Evolutionary conservation across 1,140 invertebrate genomes (phyloP).

Genomic region (Caenorhabditis brenneri): DNA sequence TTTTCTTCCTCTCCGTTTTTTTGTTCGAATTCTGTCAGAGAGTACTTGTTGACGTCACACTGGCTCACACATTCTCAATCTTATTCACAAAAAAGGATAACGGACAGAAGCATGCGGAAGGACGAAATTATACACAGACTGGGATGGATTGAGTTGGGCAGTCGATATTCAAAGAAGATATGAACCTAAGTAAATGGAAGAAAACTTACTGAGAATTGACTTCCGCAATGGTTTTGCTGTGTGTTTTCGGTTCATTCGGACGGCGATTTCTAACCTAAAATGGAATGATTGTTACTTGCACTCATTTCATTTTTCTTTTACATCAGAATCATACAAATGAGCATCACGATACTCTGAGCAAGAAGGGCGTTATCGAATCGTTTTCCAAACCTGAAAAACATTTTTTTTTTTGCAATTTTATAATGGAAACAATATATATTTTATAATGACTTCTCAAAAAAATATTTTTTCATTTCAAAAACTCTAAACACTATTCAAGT

Average conservation of each 20-base stretch:
- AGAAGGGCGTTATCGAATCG: conserved; percentile 91
- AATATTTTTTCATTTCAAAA: no score
- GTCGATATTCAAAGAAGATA: conserved; percentile 70
- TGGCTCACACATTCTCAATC: conserved; percentile 22
- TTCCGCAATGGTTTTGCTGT: conserved; percentile 62
- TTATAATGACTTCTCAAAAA: no score
- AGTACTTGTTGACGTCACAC: conserved; percentile 12
- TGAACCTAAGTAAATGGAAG: not conserved
- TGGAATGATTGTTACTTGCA: no score
- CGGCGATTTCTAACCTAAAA: conserved; percentile 90
- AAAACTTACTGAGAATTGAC: conserved; percentile 64
- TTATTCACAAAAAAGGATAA: not conserved
- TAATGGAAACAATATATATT: no score
- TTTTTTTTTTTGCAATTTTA: conserved; percentile 4
- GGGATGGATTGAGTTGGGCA: not conserved
- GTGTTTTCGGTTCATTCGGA: conserved; percentile 76
- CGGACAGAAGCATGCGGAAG: not conserved
- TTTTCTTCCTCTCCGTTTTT: not conserved
- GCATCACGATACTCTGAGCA: conserved; percentile 96
- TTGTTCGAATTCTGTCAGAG: conserved; percentile 10
- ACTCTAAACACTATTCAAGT: no score
- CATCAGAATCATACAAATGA: conserved; percentile 81
- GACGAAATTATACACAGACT: not conserved
- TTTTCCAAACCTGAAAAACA: conserved; percentile 87
- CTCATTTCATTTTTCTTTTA: no score